These are phyloP conservation scores for Irena cyanogastra DNA, from an alignment of 2,113 vertebrate genomes.

Conservation along the genomic window DNA sequence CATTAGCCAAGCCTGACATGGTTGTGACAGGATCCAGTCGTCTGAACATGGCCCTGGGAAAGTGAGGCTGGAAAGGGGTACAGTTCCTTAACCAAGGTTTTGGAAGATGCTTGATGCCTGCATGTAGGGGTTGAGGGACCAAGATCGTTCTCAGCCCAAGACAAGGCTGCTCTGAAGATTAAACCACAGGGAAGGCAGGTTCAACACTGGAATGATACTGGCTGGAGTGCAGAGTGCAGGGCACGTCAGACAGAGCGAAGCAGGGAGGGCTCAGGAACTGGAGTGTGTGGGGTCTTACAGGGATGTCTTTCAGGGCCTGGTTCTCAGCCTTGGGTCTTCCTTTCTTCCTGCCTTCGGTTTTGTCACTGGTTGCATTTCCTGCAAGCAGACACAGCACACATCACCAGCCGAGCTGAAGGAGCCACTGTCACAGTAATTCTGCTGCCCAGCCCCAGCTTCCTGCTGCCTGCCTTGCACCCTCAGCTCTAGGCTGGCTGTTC, in stretches of 20 bases:
- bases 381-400: neutral
- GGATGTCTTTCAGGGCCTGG: conserved; percentile 90
- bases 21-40: neutral
- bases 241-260: fast-evolving
- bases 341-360: conserved; percentile 88
- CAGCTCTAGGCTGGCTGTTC: neutral
- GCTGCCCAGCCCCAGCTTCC: neutral
- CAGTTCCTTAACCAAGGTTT: neutral
- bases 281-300: conserved; percentile 74
- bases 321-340: conserved; percentile 86
- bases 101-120: neutral
- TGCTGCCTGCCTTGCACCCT: neutral
- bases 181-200: neutral
- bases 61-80: neutral
- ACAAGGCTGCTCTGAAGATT: neutral
- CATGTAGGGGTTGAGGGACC: neutral
- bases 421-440: fast-evolving
- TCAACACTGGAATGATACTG: neutral
- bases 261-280: neutral
- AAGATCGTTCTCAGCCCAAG: neutral
- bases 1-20: neutral
- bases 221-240: fast-evolving
- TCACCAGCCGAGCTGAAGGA: fast-evolving
- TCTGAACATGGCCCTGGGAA: neutral
- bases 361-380: conserved; percentile 81